Percentiles rank a stretch among this genome's conserved stretches.
These are phyloP conservation scores for Stigmatopora argus DNA, from an alignment of 2,113 vertebrate genomes.

Conservation along the genomic window DNA sequence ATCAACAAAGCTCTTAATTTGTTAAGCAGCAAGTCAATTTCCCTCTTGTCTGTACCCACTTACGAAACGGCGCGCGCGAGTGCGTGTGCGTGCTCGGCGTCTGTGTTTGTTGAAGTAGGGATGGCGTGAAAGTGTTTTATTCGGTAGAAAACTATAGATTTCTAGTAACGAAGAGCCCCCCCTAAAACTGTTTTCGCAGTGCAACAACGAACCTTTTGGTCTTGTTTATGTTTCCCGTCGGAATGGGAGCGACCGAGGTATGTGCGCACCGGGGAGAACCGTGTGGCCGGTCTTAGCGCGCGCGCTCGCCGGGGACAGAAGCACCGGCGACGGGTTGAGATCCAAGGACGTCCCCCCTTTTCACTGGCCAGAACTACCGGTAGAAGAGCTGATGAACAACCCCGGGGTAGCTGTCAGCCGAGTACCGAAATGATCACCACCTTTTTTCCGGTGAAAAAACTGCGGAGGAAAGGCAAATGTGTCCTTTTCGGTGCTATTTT, in stretches of 20 bases:
- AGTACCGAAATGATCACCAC: conserved; percentile 39
- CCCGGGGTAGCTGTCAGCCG: not conserved
- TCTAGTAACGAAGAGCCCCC: not conserved
- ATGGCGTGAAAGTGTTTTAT: not conserved
- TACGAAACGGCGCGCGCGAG: not conserved
- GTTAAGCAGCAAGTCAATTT: not conserved
- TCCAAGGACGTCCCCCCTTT: not conserved
- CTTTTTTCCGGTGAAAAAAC: conserved; percentile 62
- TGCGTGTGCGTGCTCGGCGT: not conserved
- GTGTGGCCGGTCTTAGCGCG: not conserved
- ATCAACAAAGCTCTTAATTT: not conserved
- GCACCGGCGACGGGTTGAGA: conserved; percentile 3
- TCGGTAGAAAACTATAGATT: not conserved
- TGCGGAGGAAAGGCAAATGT: conserved; percentile 51
- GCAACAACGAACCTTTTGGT: not conserved
- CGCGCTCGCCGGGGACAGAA: conserved; percentile 5
- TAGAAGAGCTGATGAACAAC: conserved; percentile 10
- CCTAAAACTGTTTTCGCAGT: not conserved
- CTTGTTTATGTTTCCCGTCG: not conserved
- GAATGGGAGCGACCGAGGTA: conserved; percentile 1
- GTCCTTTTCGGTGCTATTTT: conserved; percentile 50
- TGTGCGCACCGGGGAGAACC: not conserved
- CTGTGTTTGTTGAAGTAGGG: not conserved
- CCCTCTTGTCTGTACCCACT: not conserved
- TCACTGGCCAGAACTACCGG: conserved; percentile 8